Conservation (phyloP, 64 coral and sea anemone genomes). For the Acropora tenuis region DNA sequence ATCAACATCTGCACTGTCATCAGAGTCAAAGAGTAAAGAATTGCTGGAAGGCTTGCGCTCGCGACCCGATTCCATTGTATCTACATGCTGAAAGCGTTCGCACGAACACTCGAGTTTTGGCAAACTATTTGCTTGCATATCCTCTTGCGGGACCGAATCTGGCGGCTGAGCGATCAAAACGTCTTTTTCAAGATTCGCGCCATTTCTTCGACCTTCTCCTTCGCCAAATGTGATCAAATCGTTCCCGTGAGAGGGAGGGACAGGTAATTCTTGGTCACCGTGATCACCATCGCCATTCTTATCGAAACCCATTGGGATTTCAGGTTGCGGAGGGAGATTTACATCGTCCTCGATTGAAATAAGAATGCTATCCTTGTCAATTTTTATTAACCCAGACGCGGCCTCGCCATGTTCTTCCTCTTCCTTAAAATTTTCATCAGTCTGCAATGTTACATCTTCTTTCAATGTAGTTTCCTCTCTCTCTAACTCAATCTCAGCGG, state of each 20-base stretch:
- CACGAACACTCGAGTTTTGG: slow-evolving; percentile 58
- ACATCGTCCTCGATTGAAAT: slow-evolving; percentile 58
- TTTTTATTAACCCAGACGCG: not conserved
- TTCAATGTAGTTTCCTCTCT: slow-evolving; percentile 23
- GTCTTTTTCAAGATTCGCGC: slow-evolving; percentile 4
- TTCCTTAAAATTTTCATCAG: slow-evolving; percentile 17
- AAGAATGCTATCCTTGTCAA: slow-evolving; percentile 35
- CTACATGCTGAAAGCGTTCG: slow-evolving; percentile 5
- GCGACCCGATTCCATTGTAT: slow-evolving; percentile 3
- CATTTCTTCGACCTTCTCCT: slow-evolving; percentile 16
- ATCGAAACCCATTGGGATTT: not conserved
- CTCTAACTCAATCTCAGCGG: slow-evolving; percentile 53
- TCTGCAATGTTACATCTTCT: not conserved
- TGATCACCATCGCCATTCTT: slow-evolving; percentile 28
- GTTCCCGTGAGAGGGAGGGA: slow-evolving; percentile 18
- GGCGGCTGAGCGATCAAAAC: not conserved
- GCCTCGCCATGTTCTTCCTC: not conserved
- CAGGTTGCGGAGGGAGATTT: slow-evolving; percentile 27
- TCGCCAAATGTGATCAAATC: slow-evolving; percentile 71
- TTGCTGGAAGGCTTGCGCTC: slow-evolving; percentile 4
- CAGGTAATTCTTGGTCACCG: slow-evolving; percentile 42
- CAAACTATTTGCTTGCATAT: not conserved
- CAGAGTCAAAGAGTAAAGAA: slow-evolving; percentile 47
- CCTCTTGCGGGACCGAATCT: not conserved
- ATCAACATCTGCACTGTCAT: slow-evolving; percentile 32